Base-by-base conservation (phyloP, 1,140 invertebrate species). In the Pinna nobilis region DNA sequence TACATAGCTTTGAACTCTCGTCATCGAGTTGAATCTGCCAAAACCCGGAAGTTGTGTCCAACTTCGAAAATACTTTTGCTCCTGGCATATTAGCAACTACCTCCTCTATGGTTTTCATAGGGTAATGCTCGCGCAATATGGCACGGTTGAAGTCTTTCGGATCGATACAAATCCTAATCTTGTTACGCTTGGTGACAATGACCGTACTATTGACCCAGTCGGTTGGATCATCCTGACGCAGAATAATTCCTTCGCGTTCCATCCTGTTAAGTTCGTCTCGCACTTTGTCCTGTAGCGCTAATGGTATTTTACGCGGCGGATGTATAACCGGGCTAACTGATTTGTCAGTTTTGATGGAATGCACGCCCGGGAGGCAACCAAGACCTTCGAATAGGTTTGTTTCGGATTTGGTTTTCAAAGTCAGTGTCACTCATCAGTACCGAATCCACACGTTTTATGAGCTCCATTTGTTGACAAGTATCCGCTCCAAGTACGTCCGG, bases 31-130 rank as follows among this genome's bases (percentile, higher is more conserved):
- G 49, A 13, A 86, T 57, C 35, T 87, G 85, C 70, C 77, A 87
- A 77, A 85, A 88, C 9, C 84, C 84, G 30, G 75, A 65, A 32
- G 61, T 61, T 13, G 81, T 74, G 70, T 88, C 84, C 1, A 88
- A 50, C 47, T 86, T 89, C 5, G 83, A 86, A 44, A 65, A 65
- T 18, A 65, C 30, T 5, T 49, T 65, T 6, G 28, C 44, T 49
- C 28, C 28, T 44, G 77, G 61, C 47, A 91, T 80, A 60, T 86
- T n/a, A 7, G 63, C 57, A 3, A 67, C 44, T 9, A 75, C 49
- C 51, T 78, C 70, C 50, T 74, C 74, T 1, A 81, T 57, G 0
- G 76, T 70, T 59, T 70, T 66, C 59, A 79, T 73, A 3, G 74
- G 71, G 49, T 74, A 66, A 51, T 82, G 80, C 70, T 75, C 71